Base-by-base conservation (phyloP, 2,113 vertebrate species). In the Chrysemys picta region DNA sequence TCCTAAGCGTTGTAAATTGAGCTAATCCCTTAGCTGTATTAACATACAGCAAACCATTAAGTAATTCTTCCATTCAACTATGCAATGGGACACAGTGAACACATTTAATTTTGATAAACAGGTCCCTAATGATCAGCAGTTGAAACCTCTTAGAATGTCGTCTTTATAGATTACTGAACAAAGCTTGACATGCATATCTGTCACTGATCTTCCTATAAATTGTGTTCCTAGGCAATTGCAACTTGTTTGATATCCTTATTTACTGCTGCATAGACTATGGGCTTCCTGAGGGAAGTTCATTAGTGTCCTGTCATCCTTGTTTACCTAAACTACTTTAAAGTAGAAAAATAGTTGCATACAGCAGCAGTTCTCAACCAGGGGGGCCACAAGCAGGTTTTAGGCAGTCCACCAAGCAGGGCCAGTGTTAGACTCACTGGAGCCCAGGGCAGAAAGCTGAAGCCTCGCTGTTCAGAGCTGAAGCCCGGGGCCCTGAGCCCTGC, bases 101-200 rank as follows among this genome's bases (percentile, higher is more conserved):
- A 1, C 0, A 85, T 38, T 91, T 84, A 42, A 96, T 92, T 92
- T 89, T 89, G 93, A 93, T 53, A 89, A 93, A 91, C 9, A 88
- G 42, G 84, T 69, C 80, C 85, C 82, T 82, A 29, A 95, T 93
- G 76, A 96, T 80, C 54, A 91, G 80, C 25, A 92, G 62, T 75
- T 0, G 0, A 95, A 85, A 86, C 38, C 25, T 93, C 85, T 90
- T 82, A 56, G 62, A 94, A 90, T 22, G 38, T 17, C 45, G 53
- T 79, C 90, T 86, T 86, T 84, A 52, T 0, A 19, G 86, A 82
- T 84, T 69, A 84, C 82, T 82, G 59, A 95, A 56, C 22, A 82
- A 93, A 95, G 56, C 35, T 85, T 82, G 47, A 91, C 75, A 76
- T 27, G 80, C 38, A 24, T 52, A 50, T 49, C 84, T 87, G 52